A percentile compares a stretch with the other conserved stretches of the same genome.
Conservation (phyloP, 2,888 invertebrate genomes). For the Dryadula phaetusa region DNA sequence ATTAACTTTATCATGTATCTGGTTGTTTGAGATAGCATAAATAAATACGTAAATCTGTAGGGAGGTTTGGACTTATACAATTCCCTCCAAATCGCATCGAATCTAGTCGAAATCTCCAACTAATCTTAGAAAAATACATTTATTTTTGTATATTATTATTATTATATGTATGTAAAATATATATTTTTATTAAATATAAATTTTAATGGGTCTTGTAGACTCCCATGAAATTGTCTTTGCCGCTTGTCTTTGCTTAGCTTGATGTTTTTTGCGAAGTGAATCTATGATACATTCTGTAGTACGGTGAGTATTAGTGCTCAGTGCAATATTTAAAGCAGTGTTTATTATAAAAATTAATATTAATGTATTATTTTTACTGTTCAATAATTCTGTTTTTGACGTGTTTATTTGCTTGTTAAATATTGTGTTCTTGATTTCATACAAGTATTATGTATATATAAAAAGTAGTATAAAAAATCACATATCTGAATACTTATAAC, state of each 20-base stretch:
- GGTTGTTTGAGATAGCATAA: neutral
- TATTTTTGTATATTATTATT: constrained; percentile 25
- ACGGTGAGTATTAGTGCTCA: neutral
- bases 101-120: constrained; percentile 20
- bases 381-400: neutral
- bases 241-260: neutral
- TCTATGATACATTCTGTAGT: neutral
- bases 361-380: neutral
- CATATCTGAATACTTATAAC: constrained; percentile 37
- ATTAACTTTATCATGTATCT: neutral
- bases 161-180: neutral
- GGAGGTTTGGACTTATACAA: constrained; percentile 26
- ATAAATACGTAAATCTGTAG: constrained; percentile 11
- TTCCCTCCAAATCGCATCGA: constrained; percentile 41
- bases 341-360: constrained; percentile 8
- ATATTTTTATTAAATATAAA: neutral
- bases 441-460: neutral
- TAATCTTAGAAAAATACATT: constrained; percentile 21
- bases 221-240: neutral
- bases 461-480: constrained; percentile 4
- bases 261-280: constrained; percentile 3
- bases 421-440: neutral
- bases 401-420: neutral
- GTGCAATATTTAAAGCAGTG: constrained; percentile 8
- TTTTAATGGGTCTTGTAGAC: neutral